Base-by-base conservation (phyloP, 2,797 vertebrate genomes). In the Pachyuromys duprasi region DNA sequence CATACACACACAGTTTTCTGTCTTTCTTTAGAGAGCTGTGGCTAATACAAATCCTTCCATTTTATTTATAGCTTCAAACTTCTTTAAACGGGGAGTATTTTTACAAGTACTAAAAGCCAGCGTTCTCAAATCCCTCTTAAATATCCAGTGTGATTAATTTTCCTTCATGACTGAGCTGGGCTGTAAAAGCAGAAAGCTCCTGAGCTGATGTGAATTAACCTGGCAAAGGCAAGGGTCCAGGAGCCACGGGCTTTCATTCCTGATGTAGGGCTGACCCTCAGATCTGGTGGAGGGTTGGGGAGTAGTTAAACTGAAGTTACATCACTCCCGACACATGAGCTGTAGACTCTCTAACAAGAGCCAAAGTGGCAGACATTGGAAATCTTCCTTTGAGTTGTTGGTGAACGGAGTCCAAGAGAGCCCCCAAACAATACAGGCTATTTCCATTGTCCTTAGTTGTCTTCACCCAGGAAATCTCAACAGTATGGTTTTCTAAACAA, bases 71-170 rank as follows among this genome's bases (percentile, higher is more conserved):
- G 67, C 18, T 39, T 3, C 53, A 89, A 3, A 81, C 57, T 86
- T 92, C 45, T 90, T 53, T 63, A 82, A 86, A 17, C 33, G 93
- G 39, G 33, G 3, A 45, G 67, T 76, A 75, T 55, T 94, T 95
- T 88, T 78, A 90, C 49, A 36, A 74, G 80, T 31, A 49, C 74
- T 86, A 62, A 14, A 87, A 95, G 13, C 60, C 28, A 79, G 80
- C 18, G 28, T 55, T 93, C 33, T 80, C 45, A 89, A 93, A 17
- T 74, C 3, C 4, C 3, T 76, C 67, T 86, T 83, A 36, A 91
- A 57, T 89, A 63, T 33, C 8, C 60, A 24, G 36, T 65, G 33
- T 17, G 5, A 89, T 79, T 76, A 88, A 72, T 45, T 42, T 42
- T 36, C 60, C n/a, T 90, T 17, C 62, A 62, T 4, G 15, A 39